These are phyloP conservation scores for Synaphobranchus kaupii DNA, from an alignment of 2,797 vertebrate genomes.

Conservation along the genomic window DNA sequence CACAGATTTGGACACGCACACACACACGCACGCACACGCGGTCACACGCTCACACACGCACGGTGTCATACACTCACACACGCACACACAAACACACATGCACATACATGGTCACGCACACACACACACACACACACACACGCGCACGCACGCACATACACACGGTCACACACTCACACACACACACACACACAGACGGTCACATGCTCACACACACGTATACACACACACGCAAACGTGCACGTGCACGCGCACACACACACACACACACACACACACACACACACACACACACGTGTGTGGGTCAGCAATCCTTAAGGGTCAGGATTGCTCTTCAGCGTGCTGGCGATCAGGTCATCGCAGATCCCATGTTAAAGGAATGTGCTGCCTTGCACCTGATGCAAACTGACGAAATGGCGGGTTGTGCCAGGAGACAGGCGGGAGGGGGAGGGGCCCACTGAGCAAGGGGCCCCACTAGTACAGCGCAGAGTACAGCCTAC, in stretches of 20 bases:
- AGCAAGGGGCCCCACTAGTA: constrained; percentile 31
- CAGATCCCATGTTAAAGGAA: neutral
- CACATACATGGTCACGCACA: neutral
- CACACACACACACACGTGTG: neutral
- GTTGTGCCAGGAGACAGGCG: constrained; percentile 52
- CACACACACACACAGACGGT: too few species aligned
- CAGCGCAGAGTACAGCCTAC: constrained; percentile 63
- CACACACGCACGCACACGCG: neutral
- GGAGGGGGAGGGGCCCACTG: too few species aligned
- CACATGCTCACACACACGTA: neutral
- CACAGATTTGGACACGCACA: too few species aligned
- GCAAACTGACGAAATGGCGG: neutral
- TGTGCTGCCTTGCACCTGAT: neutral
- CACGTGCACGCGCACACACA: neutral
- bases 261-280: neutral
- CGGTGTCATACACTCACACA: neutral
- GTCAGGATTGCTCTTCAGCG: neutral
- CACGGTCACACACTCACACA: neutral
- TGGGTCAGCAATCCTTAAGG: too few species aligned
- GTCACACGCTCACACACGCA: neutral
- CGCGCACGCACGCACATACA: neutral
- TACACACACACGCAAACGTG: neutral
- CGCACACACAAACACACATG: neutral
- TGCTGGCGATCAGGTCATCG: neutral
- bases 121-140: neutral